Base-by-base conservation (phyloP, 2,797 vertebrate species). In the Lithobates sylvaticus region DNA sequence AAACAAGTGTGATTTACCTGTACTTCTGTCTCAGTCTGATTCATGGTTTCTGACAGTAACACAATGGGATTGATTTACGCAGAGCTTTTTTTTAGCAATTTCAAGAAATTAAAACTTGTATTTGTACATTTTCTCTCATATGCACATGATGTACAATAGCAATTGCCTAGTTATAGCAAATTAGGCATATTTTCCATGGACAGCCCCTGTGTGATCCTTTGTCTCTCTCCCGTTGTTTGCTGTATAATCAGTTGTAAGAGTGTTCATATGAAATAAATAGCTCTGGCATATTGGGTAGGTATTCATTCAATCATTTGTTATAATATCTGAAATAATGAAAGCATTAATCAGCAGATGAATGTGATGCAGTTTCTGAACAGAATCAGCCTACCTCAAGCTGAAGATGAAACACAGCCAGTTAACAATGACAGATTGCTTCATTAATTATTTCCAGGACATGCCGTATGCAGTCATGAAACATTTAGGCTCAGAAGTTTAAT, bases 241-340 rank as follows among this genome's bases (percentile, higher is more conserved):
- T n/a, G 21, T 26, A 74, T 39, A 67, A 67, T 27, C 27, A 67
- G n/a, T 26, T 26, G n/a, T 67, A 29, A 29, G 65, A 67, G 2
- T 67, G 10, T 67, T 67, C 13, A 68, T 29, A 7, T 36, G 61
- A 78, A 78, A 78, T 68, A 68, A 69, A 68, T 79, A 26, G 44
- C 42, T 47, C 39, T 15, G 68, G 77, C 10, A 58, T 29, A 21
- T 77, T 16, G 29, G 58, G 76, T 10, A 68, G n/a, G 26, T 69
- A 64, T 32, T 79, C 77, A 79, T 44, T 69, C 77, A 79, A 68
- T 79, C 26, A 69, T 34, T 13, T 44, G 42, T 27, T 68, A 42
- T 79, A 79, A 44, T 79, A 69, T 44, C n/a, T 79, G 27, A 79
- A 68, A 79, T 69, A 79, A 79, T 79, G 39, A 79, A 68, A 44